A percentile compares a stretch with the other conserved stretches of the same genome.
These are phyloP conservation scores for Epistrophe grossulariae DNA, from an alignment of 2,888 invertebrate species.

Conservation along the genomic window DNA sequence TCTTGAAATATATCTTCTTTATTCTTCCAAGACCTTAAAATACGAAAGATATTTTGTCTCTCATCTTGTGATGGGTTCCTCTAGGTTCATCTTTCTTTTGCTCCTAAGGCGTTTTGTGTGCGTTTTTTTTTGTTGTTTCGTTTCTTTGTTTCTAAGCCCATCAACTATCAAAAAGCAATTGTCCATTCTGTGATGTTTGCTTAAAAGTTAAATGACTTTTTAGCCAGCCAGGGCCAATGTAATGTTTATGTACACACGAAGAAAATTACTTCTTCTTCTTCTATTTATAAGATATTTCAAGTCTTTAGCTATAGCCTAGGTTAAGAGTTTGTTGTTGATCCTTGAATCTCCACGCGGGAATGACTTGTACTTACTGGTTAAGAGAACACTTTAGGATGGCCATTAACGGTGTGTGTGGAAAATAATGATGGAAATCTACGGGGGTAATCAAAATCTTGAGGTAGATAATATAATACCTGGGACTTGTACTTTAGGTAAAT, in stretches of 20 bases:
- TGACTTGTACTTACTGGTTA: slow-evolving; percentile 5
- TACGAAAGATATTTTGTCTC: slow-evolving; percentile 51
- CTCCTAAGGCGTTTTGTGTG: slow-evolving; percentile 14
- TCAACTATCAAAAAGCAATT: slow-evolving; percentile 59
- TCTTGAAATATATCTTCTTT: slow-evolving; percentile 8
- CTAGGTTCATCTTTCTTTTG: background rate
- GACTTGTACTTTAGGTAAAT: background rate
- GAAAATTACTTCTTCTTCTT: slow-evolving; percentile 30
- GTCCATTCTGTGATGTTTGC: slow-evolving; percentile 40
- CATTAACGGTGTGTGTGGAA: slow-evolving; percentile 17
- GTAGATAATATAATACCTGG: background rate
- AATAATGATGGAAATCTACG: slow-evolving; percentile 13
- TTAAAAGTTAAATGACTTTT: slow-evolving; percentile 44
- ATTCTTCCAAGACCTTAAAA: slow-evolving; percentile 26
- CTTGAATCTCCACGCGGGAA: background rate
- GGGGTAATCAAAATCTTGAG: slow-evolving; percentile 15
- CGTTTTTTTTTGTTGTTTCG: background rate
- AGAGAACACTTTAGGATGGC: slow-evolving; percentile 21
- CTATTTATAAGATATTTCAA: background rate
- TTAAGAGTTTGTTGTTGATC: slow-evolving; percentile 15
- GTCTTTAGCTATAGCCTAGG: slow-evolving; percentile 2
- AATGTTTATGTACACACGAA: slow-evolving; percentile 27
- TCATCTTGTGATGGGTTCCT: slow-evolving; percentile 4
- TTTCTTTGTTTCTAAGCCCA: background rate
- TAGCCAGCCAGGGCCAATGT: slow-evolving; percentile 9